These are phyloP conservation scores for Micropoecilia bifurca DNA, from an alignment of 2,797 vertebrate species.

Conservation along the genomic window DNA sequence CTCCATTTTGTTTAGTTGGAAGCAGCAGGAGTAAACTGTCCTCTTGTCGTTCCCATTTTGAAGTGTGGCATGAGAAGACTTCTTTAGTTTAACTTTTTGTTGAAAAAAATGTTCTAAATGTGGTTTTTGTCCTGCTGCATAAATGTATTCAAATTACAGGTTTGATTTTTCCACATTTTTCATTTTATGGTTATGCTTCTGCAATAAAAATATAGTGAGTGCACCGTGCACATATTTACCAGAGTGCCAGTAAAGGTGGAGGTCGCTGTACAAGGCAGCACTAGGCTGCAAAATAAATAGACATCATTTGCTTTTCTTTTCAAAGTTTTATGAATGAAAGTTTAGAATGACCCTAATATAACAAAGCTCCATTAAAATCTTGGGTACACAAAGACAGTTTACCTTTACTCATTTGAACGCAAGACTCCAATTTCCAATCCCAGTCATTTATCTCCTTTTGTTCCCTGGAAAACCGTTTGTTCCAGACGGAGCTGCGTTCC, in stretches of 20 bases:
- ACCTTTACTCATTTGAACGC: not conserved
- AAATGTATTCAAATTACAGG: not conserved
- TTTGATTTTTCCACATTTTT: not conserved
- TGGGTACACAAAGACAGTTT: not conserved
- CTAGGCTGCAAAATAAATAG: not conserved
- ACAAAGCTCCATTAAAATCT: not conserved
- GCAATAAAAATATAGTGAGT: not conserved
- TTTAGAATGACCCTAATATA: not conserved
- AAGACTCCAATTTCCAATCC: not conserved
- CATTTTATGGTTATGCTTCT: not conserved
- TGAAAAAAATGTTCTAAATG: no score
- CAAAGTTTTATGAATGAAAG: not conserved
- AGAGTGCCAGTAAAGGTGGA: not conserved
- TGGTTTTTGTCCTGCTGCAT: no score
- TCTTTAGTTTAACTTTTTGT: not conserved
- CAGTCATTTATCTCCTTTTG: constrained; percentile 4
- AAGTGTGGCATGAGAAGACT: not conserved
- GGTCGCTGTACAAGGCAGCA: not conserved
- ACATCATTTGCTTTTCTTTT: not conserved
- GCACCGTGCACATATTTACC: not conserved
- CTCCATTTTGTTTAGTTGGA: not conserved
- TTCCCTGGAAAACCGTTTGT: not conserved
- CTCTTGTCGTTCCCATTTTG: not conserved
- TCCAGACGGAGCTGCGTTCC: not conserved
- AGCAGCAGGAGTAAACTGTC: not conserved